A percentile compares a stretch with the other conserved stretches of the same genome.
These are phyloP conservation scores for Pseudorhiza aurosa DNA, from an alignment of 30 jellyfish, hydroid and myxozoan genomes.

Conservation along the genomic window DNA sequence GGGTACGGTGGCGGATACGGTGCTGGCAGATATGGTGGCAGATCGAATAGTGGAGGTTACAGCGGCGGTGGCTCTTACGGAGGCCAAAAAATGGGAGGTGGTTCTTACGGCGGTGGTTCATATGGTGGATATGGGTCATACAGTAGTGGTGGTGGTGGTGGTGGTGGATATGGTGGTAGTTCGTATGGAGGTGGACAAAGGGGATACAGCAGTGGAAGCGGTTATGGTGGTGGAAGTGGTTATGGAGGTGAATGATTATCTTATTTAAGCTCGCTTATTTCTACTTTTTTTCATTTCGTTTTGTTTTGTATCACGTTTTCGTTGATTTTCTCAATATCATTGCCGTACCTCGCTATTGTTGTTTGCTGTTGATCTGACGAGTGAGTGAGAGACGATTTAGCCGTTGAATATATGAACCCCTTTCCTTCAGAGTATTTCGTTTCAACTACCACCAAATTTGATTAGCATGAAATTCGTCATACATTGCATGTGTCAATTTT, in stretches of 20 bases:
- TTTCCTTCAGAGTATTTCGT: too few relatives aligned
- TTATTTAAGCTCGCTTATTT: not conserved
- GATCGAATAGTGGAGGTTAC: constrained; percentile 70
- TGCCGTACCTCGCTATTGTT: too few relatives aligned
- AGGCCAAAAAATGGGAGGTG: constrained; percentile 49
- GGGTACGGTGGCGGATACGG: constrained; percentile 35
- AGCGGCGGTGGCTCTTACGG: constrained; percentile 71
- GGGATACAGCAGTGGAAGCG: not conserved
- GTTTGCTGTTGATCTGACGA: too few relatives aligned
- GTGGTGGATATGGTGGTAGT: constrained; percentile 44
- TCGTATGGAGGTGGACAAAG: constrained; percentile 36
- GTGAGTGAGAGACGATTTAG: too few relatives aligned
- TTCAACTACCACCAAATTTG: too few relatives aligned
- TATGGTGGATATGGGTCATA: constrained; percentile 58
- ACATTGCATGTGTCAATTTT: too few relatives aligned
- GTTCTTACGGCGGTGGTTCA: constrained; percentile 38
- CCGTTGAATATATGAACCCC: too few relatives aligned
- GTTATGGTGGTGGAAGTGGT: not conserved
- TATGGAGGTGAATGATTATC: not conserved
- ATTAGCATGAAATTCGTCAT: too few relatives aligned
- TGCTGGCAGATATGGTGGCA: constrained; percentile 68
- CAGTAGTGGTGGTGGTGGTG: constrained; percentile 23
- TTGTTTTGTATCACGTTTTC: not conserved
- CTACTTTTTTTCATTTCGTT: not conserved
- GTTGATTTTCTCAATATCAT: too few relatives aligned